phyloP scores from a whole-genome alignment of 2,888 invertebrate genomes.

The Imbricaverruca yamaguchii region DNA sequence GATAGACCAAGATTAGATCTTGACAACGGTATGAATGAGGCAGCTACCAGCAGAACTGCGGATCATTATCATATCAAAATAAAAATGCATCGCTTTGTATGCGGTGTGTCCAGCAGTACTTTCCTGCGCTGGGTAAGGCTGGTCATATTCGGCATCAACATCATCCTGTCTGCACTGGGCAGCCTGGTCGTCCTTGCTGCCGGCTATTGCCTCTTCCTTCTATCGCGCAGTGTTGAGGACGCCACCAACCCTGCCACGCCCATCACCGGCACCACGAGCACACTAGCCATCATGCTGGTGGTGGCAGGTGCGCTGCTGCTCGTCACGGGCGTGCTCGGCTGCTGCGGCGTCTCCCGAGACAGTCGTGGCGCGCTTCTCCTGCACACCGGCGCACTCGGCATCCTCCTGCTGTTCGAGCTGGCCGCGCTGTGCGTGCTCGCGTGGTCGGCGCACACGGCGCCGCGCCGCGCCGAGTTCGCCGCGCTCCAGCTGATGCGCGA shows the following conservation, averaged over 20 bases:
- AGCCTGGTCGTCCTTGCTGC: neutral
- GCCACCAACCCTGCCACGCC: neutral
- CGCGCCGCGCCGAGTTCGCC: conserved; percentile 5
- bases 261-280: neutral
- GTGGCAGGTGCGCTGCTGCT: neutral
- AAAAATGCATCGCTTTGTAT: too few relatives aligned
- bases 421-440: neutral
- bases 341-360: neutral
- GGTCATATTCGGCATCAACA: neutral
- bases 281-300: neutral
- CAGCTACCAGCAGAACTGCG: too few relatives aligned
- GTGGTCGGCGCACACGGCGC: neutral
- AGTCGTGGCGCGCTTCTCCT: neutral
- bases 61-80: too few relatives aligned
- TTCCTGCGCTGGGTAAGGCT: neutral
- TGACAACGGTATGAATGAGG: too few relatives aligned
- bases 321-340: neutral
- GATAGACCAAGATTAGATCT: too few relatives aligned
- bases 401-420: neutral
- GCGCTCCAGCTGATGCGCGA: neutral
- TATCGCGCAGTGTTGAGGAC: neutral
- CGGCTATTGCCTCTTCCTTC: neutral
- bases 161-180: neutral
- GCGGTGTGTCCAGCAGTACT: too few relatives aligned
- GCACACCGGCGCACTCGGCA: neutral